Percentiles rank a stretch among this genome's conserved stretches.
Conservation (phyloP, 2,888 invertebrate genomes). For the Dione vanillae region DNA sequence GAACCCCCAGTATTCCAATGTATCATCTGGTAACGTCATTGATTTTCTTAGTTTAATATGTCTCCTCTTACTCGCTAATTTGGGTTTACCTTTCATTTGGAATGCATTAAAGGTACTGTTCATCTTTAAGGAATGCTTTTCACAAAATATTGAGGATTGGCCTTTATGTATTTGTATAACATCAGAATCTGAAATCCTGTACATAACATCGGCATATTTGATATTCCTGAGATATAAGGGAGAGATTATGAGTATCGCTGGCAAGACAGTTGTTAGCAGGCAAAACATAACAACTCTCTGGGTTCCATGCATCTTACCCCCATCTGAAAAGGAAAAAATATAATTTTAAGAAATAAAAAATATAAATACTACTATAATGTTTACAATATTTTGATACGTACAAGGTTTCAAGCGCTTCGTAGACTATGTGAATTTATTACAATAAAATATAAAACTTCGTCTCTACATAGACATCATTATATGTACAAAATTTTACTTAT, state of each 20-base stretch:
- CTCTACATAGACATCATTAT: neutral
- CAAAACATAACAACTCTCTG: slow-evolving; percentile 91
- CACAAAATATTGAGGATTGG: slow-evolving; percentile 92
- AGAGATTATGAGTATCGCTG: slow-evolving; percentile 89
- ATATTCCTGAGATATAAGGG: slow-evolving; percentile 91
- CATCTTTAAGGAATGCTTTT: slow-evolving; percentile 91
- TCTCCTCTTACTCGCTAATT: slow-evolving; percentile 87
- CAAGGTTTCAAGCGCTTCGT: slow-evolving; percentile 16
- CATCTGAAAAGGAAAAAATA: slow-evolving; percentile 79
- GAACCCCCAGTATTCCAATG: slow-evolving; percentile 95
- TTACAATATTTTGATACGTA: slow-evolving; percentile 6
- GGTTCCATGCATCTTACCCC: slow-evolving; percentile 90
- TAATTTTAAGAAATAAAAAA: slow-evolving; percentile 1
- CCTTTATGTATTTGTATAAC: slow-evolving; percentile 92
- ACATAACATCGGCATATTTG: slow-evolving; percentile 90
- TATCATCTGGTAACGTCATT: slow-evolving; percentile 92
- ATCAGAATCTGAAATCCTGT: slow-evolving; percentile 92
- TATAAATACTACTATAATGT: neutral
- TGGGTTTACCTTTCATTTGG: slow-evolving; percentile 88
- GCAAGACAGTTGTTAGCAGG: slow-evolving; percentile 89
- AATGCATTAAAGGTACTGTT: slow-evolving; percentile 89
- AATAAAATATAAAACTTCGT: neutral
- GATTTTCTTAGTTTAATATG: slow-evolving; percentile 92
- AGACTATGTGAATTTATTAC: neutral
- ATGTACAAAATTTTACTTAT: neutral